A percentile compares a stretch with the other conserved stretches of the same genome.
These are phyloP conservation scores for Heterocephalus glaber DNA, from an alignment of 2,113 vertebrate species.

Conservation along the genomic window DNA sequence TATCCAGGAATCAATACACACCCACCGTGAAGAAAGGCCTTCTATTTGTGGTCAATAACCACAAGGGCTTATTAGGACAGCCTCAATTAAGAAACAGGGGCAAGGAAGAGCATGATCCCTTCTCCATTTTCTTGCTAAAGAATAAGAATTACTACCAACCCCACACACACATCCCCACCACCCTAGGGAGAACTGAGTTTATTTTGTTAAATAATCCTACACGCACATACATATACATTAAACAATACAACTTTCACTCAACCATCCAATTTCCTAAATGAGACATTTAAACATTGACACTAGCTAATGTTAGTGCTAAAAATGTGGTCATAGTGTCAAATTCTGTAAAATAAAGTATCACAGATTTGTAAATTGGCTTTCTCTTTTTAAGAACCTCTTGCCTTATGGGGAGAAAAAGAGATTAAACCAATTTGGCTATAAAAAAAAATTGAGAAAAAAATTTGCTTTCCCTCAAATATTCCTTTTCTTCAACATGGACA, in stretches of 20 bases:
- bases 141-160: not conserved
- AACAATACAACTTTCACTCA: constrained; percentile 19
- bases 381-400: constrained; percentile 44
- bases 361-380: constrained; percentile 23
- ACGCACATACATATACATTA: not conserved
- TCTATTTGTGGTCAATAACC: not conserved
- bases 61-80: not conserved
- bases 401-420: not conserved
- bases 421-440: constrained; percentile 21
- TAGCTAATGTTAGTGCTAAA: constrained; percentile 42
- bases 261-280: constrained; percentile 40
- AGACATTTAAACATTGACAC: constrained; percentile 37
- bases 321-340: constrained; percentile 20
- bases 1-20: not conserved
- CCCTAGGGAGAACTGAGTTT: not conserved
- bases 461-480: constrained; percentile 36
- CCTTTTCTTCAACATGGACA: constrained; percentile 30
- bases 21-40: not conserved
- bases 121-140: not conserved
- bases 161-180: not conserved
- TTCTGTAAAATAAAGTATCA: constrained; percentile 17
- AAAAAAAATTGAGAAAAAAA: constrained; percentile 31
- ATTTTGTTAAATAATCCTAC: not conserved
- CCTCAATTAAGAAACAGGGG: not conserved
- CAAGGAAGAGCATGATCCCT: not conserved